Evolutionary conservation across 2,113 vertebrate genomes (phyloP).

Genomic region (Sceloporus undulatus): DNA sequence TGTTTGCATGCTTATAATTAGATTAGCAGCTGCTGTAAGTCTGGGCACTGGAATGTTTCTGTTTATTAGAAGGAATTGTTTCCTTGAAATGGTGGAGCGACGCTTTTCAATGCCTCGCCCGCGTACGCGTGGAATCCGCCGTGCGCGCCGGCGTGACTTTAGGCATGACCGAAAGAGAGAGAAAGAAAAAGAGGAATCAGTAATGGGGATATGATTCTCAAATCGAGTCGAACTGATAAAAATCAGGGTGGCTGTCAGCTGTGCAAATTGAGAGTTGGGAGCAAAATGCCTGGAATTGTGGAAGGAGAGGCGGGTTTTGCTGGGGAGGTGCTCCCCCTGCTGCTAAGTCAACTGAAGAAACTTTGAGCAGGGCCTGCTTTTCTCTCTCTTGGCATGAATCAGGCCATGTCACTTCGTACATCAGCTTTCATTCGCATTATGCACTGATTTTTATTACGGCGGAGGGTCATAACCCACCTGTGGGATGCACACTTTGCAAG

Average conservation of each 20-base stretch:
- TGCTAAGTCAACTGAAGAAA: conserved; percentile 59
- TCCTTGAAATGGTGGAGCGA: conserved; percentile 59
- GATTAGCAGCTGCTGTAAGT: conserved; percentile 66
- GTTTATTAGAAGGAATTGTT: conserved; percentile 70
- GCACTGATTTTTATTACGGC: too few species aligned
- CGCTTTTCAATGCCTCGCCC: conserved; percentile 52
- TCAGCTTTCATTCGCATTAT: too few species aligned
- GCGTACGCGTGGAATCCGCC: conserved; percentile 49
- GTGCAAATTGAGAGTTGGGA: conserved; percentile 75
- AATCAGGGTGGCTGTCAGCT: conserved; percentile 77
- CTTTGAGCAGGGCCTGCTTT: conserved; percentile 34
- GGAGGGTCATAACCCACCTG: not conserved
- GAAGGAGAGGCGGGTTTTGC: conserved; percentile 57
- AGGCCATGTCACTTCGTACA: too few species aligned
- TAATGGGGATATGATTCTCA: conserved; percentile 71
- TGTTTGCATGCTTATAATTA: conserved; percentile 76
- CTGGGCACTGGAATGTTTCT: conserved; percentile 63
- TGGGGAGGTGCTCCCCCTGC: conserved; percentile 86
- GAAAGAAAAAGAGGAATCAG: conserved; percentile 63
- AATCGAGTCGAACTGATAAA: conserved; percentile 75
- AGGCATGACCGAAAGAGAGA: conserved; percentile 31
- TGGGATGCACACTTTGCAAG: not conserved
- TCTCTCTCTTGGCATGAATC: not conserved
- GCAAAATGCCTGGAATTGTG: conserved; percentile 58
- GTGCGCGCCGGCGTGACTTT: conserved; percentile 52